Base-by-base conservation (phyloP, 2,113 vertebrate genomes). In the Phodopus roborovskii region DNA sequence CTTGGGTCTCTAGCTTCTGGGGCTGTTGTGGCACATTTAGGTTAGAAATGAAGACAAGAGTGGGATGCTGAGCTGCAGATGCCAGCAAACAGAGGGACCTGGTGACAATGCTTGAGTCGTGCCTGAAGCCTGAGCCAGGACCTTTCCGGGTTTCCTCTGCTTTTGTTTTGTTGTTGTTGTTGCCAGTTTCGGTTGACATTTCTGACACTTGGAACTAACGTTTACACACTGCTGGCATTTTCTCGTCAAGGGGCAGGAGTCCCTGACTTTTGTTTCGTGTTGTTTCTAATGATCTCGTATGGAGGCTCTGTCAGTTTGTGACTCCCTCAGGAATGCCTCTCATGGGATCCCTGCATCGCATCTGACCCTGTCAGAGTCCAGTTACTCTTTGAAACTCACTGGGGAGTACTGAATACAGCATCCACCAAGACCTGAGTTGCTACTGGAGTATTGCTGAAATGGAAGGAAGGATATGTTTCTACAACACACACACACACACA, bases 121-220 rank as follows among this genome's bases (percentile, higher is more conserved):
- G 26, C 62, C 77, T 53, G 77, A 79, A 79, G 36, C 4, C 45
- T 9, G 33, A 53, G 26, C 45, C 33, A n/a, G 83, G 4, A 5
- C 5, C 5, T 53, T 87, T 78, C 26, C 42, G 73, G 64, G 78
- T 45, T 68, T 58, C 70, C 39, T 26, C 7, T 39, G 9, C 5
- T 82, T 82, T 28, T 83, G 33, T 82, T 56, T 83, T 83, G 36
- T 82, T 84, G 60, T 82, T 84, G 60, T 66, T 48, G 39, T 22
- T 96, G 87, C 13, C 53, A 64, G 5, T 87, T 95, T 88, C n/a
- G 58, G 81, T 79, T 45, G 58, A 53, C 33, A 77, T 96, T 91
- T 66, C 30, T 73, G n/a, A 77, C 53, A 28, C 7, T 78, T 79
- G 74, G 33, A 74, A 8, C 62, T 74, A 89, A 58, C 20, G 42